Evolutionary conservation across 1,140 invertebrate genomes (phyloP), one percentile per base, ranked within the genome.

Genomic region (Polyergus mexicanus): DNA sequence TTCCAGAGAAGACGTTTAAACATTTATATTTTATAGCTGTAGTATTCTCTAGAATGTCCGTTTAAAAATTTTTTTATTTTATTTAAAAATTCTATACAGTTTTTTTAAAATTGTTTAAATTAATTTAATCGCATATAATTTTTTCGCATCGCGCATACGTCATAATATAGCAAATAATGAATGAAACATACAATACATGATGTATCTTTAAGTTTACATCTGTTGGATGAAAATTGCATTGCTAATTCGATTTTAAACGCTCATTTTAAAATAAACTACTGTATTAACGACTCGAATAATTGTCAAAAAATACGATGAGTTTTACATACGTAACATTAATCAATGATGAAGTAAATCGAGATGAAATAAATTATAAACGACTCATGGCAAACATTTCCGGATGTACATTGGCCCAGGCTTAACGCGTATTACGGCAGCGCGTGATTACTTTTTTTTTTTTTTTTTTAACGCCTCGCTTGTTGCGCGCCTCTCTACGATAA

Each of bases 401-500:
- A 44, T 56, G 54, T 19, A 41, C 22, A 51, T n/a, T 32, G 25
- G 38, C 6, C 10, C 19, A 65, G 32, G 25, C 32, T 25, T 69
- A 69, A 69, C 28, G 78, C 66, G 78, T 72, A 81, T 58, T 38
- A 35, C 38, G 38, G 71, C 41, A 84, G 71, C 10, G 25, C 62
- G 22, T 88, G 88, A 88, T 88, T 88, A 86, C 65, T 28, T 56
- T n/a, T 76, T 74, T 58, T 76, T 63, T 76, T 71, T 32, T 32
- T 32, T 1, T 28, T 28, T 28, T 28, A 28, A 68, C 35, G 78
- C 35, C 44, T 32, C 28, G 86, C 54, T 65, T 76, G 58, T 71
- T 75, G 60, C 71, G 87, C 58, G 66, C 44, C 56, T 77, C 38
- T n/a, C 86, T 88, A 85, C 76, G 69, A 84, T 72, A 88, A 88